A percentile compares a stretch with the other conserved stretches of the same genome.
Conservation (phyloP, 1,140 invertebrate species). For the Drosophila bocqueti region DNA sequence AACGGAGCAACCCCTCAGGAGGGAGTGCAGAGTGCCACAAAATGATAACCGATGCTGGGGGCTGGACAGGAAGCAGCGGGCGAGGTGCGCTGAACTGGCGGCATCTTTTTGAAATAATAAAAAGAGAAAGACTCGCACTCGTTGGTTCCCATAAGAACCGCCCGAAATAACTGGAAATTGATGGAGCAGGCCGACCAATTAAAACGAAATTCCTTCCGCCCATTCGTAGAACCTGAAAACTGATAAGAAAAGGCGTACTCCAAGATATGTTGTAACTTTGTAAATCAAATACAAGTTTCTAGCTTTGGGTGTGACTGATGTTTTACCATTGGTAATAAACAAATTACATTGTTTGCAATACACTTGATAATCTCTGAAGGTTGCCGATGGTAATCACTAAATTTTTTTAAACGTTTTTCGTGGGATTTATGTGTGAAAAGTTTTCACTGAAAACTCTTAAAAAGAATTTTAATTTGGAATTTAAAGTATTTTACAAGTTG, state of each 20-base stretch:
- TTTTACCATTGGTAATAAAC: constrained; percentile 5
- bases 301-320: not conserved
- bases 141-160: not conserved
- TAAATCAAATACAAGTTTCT: constrained; percentile 33
- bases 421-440: not conserved
- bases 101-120: constrained; percentile 34
- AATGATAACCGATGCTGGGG: constrained; percentile 49
- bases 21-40: constrained; percentile 32
- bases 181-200: constrained; percentile 5
- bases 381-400: not conserved
- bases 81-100: constrained; percentile 18
- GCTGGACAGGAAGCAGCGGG: constrained; percentile 57
- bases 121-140: constrained; percentile 9
- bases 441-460: not conserved
- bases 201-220: constrained; percentile 23
- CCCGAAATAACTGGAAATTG: constrained; percentile 16
- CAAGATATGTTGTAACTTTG: constrained; percentile 7
- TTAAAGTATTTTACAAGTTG: not conserved
- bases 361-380: not conserved
- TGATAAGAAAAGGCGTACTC: constrained; percentile 34
- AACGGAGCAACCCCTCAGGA: not conserved
- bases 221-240: constrained; percentile 19
- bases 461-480: not conserved
- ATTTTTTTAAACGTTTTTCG: not conserved
- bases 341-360: not conserved